These are phyloP conservation scores for Apodemus agrarius DNA, from an alignment of 2,797 vertebrate species.

Conservation along the genomic window DNA sequence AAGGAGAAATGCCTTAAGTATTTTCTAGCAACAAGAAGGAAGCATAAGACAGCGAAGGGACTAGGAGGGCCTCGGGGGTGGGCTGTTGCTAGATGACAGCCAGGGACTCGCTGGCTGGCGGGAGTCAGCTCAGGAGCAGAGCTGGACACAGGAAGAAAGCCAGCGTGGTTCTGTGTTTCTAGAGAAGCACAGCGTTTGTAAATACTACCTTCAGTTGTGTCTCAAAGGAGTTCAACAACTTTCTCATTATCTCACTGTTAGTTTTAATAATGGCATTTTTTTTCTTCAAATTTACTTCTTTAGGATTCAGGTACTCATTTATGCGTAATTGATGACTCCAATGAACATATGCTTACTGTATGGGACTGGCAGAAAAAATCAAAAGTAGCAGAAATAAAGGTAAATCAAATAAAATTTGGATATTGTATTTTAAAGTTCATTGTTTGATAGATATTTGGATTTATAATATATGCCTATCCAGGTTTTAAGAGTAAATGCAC, in stretches of 20 bases:
- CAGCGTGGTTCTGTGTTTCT: constrained; percentile 25
- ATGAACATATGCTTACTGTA: constrained; percentile 98
- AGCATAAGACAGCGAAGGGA: not conserved
- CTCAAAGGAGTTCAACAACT: constrained; percentile 37
- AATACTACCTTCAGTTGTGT: constrained; percentile 11
- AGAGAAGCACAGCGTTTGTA: not conserved
- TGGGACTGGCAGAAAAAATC: constrained; percentile 99
- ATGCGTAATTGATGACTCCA: constrained; percentile 97
- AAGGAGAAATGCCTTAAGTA: constrained; percentile 21
- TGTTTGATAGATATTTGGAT: not conserved
- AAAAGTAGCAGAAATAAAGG: constrained; percentile 98
- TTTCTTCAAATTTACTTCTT: constrained; percentile 63
- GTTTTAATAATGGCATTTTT: constrained; percentile 54
- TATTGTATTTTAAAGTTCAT: constrained; percentile 24
- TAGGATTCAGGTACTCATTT: constrained; percentile 97
- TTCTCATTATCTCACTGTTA: constrained; percentile 37
- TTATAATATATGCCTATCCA: not conserved
- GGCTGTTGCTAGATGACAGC: not conserved
- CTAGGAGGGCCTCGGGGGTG: not conserved
- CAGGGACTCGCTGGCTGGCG: not conserved
- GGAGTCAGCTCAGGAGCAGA: not conserved
- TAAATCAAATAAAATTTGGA: constrained; percentile 78
- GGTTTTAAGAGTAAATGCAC: not conserved
- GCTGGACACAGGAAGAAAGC: not conserved
- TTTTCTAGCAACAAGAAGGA: not conserved